Conservation (phyloP, 1,140 invertebrate genomes). For the Ceratosolen solmsi region DNA sequence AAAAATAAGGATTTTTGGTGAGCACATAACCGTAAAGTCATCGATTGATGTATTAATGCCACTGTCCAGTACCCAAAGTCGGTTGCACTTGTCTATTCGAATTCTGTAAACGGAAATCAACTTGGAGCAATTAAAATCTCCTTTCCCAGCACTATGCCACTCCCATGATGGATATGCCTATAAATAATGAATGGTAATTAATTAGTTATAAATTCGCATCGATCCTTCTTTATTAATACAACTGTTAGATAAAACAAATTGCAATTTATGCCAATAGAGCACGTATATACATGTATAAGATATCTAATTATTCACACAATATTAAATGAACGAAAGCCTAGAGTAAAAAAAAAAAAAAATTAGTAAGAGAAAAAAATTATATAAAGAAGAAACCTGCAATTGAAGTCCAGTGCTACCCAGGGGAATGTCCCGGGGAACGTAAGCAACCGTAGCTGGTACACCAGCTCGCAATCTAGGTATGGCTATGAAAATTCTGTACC, state of each 20-base stretch:
- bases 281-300: too few species aligned
- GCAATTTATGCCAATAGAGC: too few species aligned
- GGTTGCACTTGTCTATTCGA: constrained; percentile 81
- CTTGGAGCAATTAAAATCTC: constrained; percentile 81
- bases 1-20: constrained; percentile 86
- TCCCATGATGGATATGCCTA: constrained; percentile 87
- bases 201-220: not conserved
- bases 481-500: constrained; percentile 82
- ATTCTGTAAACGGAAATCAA: constrained; percentile 85
- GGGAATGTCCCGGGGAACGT: constrained; percentile 77
- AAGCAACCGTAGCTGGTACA: constrained; percentile 81
- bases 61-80: constrained; percentile 83
- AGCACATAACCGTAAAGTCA: constrained; percentile 82
- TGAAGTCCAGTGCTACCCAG: constrained; percentile 78
- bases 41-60: constrained; percentile 84
- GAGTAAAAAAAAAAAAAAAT: too few species aligned
- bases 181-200: not conserved
- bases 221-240: too few species aligned
- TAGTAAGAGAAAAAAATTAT: not conserved
- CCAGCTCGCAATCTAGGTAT: constrained; percentile 81
- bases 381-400: constrained; percentile 70
- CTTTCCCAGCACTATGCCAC: constrained; percentile 81
- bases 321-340: too few species aligned
- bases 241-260: too few species aligned
- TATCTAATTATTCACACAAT: too few species aligned